Base-by-base conservation (phyloP, 2,797 vertebrate species). In the Echiichthys vipera region DNA sequence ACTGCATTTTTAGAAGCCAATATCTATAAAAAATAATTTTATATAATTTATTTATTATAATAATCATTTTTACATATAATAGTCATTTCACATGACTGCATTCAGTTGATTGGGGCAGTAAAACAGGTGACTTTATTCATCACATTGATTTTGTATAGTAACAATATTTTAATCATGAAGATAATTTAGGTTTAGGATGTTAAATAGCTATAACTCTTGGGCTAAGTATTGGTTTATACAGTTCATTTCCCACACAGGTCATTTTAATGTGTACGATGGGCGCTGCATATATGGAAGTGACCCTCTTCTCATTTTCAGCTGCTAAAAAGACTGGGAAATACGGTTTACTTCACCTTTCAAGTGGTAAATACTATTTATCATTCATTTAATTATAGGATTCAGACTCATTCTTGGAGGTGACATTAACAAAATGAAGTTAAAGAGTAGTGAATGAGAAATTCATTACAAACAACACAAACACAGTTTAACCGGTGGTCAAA, bases 321-420 rank as follows among this genome's bases (percentile, higher is more conserved):
- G 37, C 5, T 25, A 30, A 57, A 18, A 63, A 32, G 43, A 45
- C 46, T 24, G 49, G 24, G 45, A 70, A 34, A 50, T 17, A 39
- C 45, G 2, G 27, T 54, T 65, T 45, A 17, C 56, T 24, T 56
- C 36, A 57, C 39, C 40, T 51, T 55, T 59, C 11, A 71, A 55
- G 42, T 12, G 43, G 13, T 45, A 53, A 57, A 46, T 30, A 30
- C 47, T 29, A 18, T 45, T 71, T 42, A 22, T 34, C 17, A 80
- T 65, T 55, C 32, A 37, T 43, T 66, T 46, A 15, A 0, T 25
- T 29, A 45, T 63, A 22, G 7, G 34, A 32, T 22, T 55, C 57
- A 49, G 49, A 67, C 42, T 59, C 15, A 30, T 20, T 32, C 53
- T 39, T 64, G 50, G 37, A 69, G 64, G 46, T 57, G 24, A 67